Conservation (phyloP, 2,113 vertebrate species). For the Scomber japonicus region DNA sequence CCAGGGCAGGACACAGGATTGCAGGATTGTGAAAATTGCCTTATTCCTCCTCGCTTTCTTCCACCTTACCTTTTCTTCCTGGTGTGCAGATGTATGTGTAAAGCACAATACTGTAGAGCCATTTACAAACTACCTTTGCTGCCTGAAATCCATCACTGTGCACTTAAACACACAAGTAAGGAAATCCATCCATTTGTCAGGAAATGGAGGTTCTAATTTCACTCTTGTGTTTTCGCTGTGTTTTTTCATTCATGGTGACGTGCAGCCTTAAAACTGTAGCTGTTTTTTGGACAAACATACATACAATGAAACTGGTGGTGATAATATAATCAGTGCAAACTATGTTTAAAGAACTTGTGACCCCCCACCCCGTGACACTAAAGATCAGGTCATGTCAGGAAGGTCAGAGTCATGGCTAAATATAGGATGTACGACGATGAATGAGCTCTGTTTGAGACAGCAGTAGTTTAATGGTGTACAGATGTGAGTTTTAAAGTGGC, state of each 20-base stretch:
- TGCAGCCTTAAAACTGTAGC: not conserved
- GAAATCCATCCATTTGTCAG: not conserved
- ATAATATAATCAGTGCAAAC: conserved; percentile 23
- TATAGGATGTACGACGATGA: conserved; percentile 1
- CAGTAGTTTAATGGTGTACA: not conserved
- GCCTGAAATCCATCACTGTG: not conserved
- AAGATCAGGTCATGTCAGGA: conserved; percentile 2
- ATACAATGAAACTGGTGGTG: not conserved
- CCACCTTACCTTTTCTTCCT: conserved; percentile 2
- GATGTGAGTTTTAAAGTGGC: not conserved
- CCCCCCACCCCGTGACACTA: conserved; percentile 30
- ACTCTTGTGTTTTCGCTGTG: not conserved
- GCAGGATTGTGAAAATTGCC: conserved; percentile 67
- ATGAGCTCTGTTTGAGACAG: conserved; percentile 7
- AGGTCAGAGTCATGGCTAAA: conserved; percentile 20
- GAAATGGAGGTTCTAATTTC: not conserved
- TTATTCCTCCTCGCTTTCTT: conserved; percentile 45
- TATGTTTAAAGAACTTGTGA: conserved; percentile 51
- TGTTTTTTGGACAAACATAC: not conserved
- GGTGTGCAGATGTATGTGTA: not conserved
- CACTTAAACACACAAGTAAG: conserved; percentile 2
- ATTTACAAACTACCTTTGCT: not conserved
- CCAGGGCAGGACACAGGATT: conserved; percentile 65
- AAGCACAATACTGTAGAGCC: not conserved
- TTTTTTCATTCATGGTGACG: not conserved